A percentile compares a stretch with the other conserved stretches of the same genome.
Evolutionary conservation across 2,888 invertebrate species (phyloP).

Genomic region (Yponomeuta plumbellus): DNA sequence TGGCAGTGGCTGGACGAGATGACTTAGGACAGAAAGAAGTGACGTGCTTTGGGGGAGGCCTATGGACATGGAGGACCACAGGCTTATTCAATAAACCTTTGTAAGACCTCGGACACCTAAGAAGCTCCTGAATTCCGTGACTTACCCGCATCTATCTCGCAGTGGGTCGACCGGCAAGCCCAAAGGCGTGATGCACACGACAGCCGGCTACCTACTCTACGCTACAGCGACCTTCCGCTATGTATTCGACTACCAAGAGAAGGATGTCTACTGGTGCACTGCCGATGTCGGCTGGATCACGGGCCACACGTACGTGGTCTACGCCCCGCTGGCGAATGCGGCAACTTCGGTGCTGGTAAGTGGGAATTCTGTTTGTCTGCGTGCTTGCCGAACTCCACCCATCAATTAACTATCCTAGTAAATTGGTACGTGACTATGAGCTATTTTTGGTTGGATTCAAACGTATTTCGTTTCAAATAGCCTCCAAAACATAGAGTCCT

Average conservation of each 20-base stretch:
- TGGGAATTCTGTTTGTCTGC: constrained; percentile 16
- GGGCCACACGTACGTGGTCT: constrained; percentile 94
- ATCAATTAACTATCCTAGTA: too few relatives aligned
- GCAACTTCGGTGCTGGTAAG: constrained; percentile 96
- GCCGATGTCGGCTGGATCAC: constrained; percentile 99
- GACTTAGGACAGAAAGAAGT: too few relatives aligned
- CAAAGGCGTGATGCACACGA: constrained; percentile 97
- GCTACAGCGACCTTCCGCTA: constrained; percentile 96
- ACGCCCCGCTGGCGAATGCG: constrained; percentile 95
- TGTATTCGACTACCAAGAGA: constrained; percentile 93
- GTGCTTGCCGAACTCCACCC: background rate
- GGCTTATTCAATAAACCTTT: too few relatives aligned
- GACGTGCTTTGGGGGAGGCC: too few relatives aligned
- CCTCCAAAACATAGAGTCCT: too few relatives aligned
- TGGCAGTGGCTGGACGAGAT: too few relatives aligned
- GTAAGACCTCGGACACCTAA: too few relatives aligned
- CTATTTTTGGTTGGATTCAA: too few relatives aligned
- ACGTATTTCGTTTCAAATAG: too few relatives aligned
- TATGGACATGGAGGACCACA: too few relatives aligned
- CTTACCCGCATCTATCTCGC: constrained; percentile 1
- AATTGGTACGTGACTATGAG: too few relatives aligned
- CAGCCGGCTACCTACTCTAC: constrained; percentile 96
- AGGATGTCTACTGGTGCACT: constrained; percentile 94
- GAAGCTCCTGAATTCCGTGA: background rate
- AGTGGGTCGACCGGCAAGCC: constrained; percentile 98